Evolutionary conservation across 2,797 vertebrate species (phyloP), one percentile per base, ranked within the genome.

Genomic region (Enteromius viviparus): DNA sequence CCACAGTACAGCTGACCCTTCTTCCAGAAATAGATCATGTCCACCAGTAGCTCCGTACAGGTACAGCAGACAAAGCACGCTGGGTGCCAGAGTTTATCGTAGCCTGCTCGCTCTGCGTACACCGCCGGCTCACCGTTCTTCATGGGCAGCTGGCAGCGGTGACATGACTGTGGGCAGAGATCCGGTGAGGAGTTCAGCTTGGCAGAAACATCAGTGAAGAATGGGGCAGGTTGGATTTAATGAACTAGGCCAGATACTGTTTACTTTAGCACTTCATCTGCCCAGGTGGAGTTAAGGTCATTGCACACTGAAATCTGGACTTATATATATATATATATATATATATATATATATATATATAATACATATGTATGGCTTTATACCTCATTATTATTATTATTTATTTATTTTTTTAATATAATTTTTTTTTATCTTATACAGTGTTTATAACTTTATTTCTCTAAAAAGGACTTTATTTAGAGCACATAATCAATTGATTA

Each of bases 21-120:
- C 93, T 99, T 99, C 96, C 95, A 98, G 94, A 99, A 99, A 91
- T 99, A 99, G 91, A 99, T 99, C 97, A 99, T 97, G 92, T 99
- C 98, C 5, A 99, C 98, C 55, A 99, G 95, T 74, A 99, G 96
- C 60, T 99, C 98, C 0, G 26, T 49, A 78, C 98, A 99, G 89
- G 90, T 94, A n/a, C 94, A 96, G 88, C 98, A 99, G 84, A 97
- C 92, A 1, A 99, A 99, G 88, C 98, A 99, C 11, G 95, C 95
- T 0, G 98, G 98, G 89, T 99, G 98, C 98, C 98, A 99, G 84
- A 99, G 88, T 84, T 97, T 97, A 87, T 98, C 96, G 1, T 97
- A 98, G 23, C 98, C 97, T 0, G 98, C 97, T 4, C 97, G 95
- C 88, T 99, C 98, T 0, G 97, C 98, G 0, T 96, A 99, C 68